phyloP scores from a whole-genome alignment of 1,140 invertebrate species.

The Platyura marginata region DNA sequence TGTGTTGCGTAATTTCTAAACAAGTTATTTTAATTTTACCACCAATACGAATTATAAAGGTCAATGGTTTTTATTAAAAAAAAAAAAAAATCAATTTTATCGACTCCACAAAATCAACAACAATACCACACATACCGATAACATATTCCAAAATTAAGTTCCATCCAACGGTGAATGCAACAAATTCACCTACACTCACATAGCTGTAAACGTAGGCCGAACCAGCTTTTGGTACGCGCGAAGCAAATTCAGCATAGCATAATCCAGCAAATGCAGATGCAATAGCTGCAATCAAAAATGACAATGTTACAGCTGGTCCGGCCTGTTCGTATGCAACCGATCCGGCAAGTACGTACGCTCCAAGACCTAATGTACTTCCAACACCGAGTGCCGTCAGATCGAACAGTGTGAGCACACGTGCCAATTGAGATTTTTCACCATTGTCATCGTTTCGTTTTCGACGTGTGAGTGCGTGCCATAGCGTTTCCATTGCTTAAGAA shows the following conservation, averaged over 20 bases:
- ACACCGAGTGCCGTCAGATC: constrained; percentile 71
- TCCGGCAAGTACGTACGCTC: constrained; percentile 81
- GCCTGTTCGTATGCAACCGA: constrained; percentile 67
- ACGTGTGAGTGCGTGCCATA: not conserved
- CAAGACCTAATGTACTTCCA: constrained; percentile 77
- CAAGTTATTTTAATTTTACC: too few relatives aligned
- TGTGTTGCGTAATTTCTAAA: too few relatives aligned
- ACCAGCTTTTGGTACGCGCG: constrained; percentile 67
- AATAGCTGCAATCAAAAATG: constrained; percentile 77
- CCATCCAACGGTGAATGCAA: constrained; percentile 67
- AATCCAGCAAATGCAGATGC: constrained; percentile 79
- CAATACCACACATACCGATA: constrained; percentile 55
- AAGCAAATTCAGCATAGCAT: constrained; percentile 76
- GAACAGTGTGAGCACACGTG: constrained; percentile 53
- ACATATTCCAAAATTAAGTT: constrained; percentile 81
- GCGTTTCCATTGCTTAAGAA: too few relatives aligned
- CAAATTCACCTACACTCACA: constrained; percentile 69
- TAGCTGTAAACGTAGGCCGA: constrained; percentile 81
- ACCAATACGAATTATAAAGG: too few relatives aligned
- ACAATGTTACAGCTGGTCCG: constrained; percentile 72
- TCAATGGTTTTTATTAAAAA: too few relatives aligned
- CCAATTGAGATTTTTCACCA: constrained; percentile 37
- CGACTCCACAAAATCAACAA: too few relatives aligned
- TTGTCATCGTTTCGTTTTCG: constrained; percentile 21
- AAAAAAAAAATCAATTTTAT: too few relatives aligned